Base-by-base conservation (phyloP, 2,797 vertebrate species). In the Mus minutoides region DNA sequence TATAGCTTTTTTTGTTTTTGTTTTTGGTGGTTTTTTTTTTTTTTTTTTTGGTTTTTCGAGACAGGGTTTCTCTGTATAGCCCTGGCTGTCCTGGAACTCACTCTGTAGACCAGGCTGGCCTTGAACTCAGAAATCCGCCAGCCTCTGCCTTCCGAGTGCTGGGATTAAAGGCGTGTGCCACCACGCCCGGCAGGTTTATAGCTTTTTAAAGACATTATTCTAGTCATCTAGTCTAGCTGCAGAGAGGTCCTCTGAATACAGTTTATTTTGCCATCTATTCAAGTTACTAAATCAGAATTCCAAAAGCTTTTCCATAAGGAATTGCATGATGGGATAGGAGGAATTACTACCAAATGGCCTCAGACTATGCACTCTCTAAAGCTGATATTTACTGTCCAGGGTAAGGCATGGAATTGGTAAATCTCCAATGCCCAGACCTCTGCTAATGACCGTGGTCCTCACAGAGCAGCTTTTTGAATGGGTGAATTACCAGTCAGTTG, bases 401-500 rank as follows among this genome's bases (percentile, higher is more conserved):
- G 26, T 43, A 62, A 94, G 69, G 60, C 82, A 40, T 43, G 82
- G 79, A 82, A 49, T 92, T 34, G n/a, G 54, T 89, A 96, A 97
- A 97, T n/a, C 0, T 90, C 52, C 93, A 96, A 93, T 22, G 83
- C 79, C 86, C 78, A 88, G 94, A 95, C 77, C 94, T 96, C 96
- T 94, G 89, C 85, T 90, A 96, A 87, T 90, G 92, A 64, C 60
- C 80, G 40, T 4, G 2, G 92, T 97, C 96, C 97, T 97, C 90
- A 93, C 0, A 2, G 77, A 88, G 73, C 2, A 0, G 80, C 77
- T 73, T 54, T 94, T 21, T 93, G 96, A 96, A 93, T 22, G 94
- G 96, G 40, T 80, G 78, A 91, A 92, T 93, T 96, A 83, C 22
- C 93, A 96, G 97, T 98, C 97, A 97, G 97, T 93, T 95, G 97